A percentile compares a stretch with the other conserved stretches of the same genome.
These are phyloP conservation scores for Teleiodes luculella DNA, from an alignment of 2,888 invertebrate species.

Conservation along the genomic window DNA sequence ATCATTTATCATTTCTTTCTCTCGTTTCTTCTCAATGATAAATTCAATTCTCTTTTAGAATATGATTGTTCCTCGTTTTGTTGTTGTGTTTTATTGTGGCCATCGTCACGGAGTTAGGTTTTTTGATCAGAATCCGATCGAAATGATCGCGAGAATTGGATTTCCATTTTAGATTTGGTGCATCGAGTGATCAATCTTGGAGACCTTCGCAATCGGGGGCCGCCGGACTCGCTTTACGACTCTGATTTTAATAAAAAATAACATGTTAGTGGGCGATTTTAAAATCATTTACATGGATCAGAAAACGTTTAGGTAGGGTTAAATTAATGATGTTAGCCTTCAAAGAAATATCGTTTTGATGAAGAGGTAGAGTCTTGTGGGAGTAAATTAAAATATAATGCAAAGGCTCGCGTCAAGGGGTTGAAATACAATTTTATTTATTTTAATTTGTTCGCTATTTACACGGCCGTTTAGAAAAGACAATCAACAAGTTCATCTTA, in stretches of 20 bases:
- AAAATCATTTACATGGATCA: neutral
- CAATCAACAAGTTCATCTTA: constrained; percentile 63
- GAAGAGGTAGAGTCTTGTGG: constrained; percentile 1
- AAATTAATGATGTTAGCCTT: constrained; percentile 8
- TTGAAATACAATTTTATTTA: constrained; percentile 56
- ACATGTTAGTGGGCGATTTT: constrained; percentile 25
- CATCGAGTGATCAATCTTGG: constrained; percentile 65
- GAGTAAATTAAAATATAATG: constrained; percentile 4
- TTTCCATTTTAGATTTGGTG: constrained; percentile 71
- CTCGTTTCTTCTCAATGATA: constrained; percentile 75
- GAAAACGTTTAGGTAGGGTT: constrained; percentile 9
- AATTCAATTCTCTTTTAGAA: constrained; percentile 77
- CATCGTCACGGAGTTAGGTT: constrained; percentile 72
- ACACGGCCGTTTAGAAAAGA: constrained; percentile 73
- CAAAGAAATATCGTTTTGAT: constrained; percentile 1
- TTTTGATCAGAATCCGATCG: constrained; percentile 73
- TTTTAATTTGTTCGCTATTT: constrained; percentile 61
- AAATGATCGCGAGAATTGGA: constrained; percentile 76
- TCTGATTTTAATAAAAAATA: constrained; percentile 27
- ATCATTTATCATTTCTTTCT: constrained; percentile 76
- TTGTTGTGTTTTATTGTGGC: constrained; percentile 72
- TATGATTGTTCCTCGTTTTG: constrained; percentile 77
- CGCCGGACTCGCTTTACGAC: constrained; percentile 20
- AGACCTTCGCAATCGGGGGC: constrained; percentile 29
- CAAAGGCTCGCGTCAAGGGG: constrained; percentile 33